phyloP scores from a whole-genome alignment of 2,888 invertebrate species.

The Spodoptera littoralis region DNA sequence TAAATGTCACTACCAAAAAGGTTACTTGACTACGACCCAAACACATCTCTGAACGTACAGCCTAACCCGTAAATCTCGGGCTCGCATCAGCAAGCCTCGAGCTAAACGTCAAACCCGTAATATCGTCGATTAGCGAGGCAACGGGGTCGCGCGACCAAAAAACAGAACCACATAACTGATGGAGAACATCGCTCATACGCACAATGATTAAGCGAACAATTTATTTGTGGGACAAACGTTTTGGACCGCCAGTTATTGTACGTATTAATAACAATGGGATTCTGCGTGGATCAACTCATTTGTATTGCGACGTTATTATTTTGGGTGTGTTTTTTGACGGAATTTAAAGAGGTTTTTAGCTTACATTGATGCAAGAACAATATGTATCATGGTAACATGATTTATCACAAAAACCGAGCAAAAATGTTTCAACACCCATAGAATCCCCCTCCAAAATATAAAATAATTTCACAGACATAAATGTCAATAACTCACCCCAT shows the following conservation, averaged over 20 bases:
- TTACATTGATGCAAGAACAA: background rate
- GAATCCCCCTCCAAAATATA: constrained; percentile 4
- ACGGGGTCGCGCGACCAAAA: constrained; percentile 68
- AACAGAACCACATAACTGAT: constrained; percentile 68
- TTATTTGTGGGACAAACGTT: constrained; percentile 72
- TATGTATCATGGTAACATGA: no score
- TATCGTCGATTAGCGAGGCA: constrained; percentile 71
- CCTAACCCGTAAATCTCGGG: constrained; percentile 49
- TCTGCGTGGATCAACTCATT: constrained; percentile 52
- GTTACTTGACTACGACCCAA: constrained; percentile 2
- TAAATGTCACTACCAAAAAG: background rate
- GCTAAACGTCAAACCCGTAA: constrained; percentile 67
- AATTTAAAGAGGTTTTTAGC: background rate
- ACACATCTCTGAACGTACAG: constrained; percentile 18
- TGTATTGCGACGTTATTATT: constrained; percentile 42
- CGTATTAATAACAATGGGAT: constrained; percentile 52
- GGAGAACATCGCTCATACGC: constrained; percentile 73
- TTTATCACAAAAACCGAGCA: no score
- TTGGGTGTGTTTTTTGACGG: constrained; percentile 20
- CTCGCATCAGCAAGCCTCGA: constrained; percentile 52
- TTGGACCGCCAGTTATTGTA: constrained; percentile 53
- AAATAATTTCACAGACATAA: constrained; percentile 19
- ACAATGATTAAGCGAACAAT: constrained; percentile 76
- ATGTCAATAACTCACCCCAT: constrained; percentile 26
- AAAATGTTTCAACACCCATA: no score